phyloP scores from a whole-genome alignment of 2,797 vertebrate genomes.

The Arnoldichthys spilopterus region DNA sequence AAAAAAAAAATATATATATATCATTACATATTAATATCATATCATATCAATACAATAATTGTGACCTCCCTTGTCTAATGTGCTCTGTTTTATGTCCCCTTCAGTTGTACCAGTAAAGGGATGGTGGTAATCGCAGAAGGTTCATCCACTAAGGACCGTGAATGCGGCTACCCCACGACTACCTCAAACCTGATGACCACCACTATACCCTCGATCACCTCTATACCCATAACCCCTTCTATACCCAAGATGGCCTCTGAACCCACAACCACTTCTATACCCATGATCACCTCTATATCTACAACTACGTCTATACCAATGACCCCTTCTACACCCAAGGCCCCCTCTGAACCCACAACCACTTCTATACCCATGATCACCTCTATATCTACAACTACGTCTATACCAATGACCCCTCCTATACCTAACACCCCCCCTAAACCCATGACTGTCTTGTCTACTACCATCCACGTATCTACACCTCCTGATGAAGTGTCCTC shows the following conservation, averaged over 20 bases:
- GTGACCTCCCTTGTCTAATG: neutral
- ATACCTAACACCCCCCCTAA: neutral
- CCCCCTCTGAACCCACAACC: neutral
- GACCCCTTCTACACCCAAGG: neutral
- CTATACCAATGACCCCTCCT: neutral
- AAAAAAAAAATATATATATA: too few relatives aligned
- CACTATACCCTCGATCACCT: neutral
- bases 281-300: neutral
- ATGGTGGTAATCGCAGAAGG: constrained; percentile 41
- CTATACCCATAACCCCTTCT: neutral
- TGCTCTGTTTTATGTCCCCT: neutral
- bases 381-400: neutral
- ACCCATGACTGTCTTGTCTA: too few relatives aligned
- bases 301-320: too few relatives aligned
- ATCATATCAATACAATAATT: too few relatives aligned
- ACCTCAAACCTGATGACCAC: neutral
- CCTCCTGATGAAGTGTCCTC: neutral
- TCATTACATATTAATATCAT: too few relatives aligned
- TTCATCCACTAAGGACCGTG: constrained; percentile 23
- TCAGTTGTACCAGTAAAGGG: constrained; percentile 49
- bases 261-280: neutral
- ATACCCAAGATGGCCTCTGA: neutral
- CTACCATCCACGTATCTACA: neutral
- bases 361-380: neutral
- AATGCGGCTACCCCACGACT: constrained; percentile 10